Percentiles rank a stretch among this genome's conserved stretches.
Conservation (phyloP, 2,797 vertebrate genomes). For the Pampus argenteus region DNA sequence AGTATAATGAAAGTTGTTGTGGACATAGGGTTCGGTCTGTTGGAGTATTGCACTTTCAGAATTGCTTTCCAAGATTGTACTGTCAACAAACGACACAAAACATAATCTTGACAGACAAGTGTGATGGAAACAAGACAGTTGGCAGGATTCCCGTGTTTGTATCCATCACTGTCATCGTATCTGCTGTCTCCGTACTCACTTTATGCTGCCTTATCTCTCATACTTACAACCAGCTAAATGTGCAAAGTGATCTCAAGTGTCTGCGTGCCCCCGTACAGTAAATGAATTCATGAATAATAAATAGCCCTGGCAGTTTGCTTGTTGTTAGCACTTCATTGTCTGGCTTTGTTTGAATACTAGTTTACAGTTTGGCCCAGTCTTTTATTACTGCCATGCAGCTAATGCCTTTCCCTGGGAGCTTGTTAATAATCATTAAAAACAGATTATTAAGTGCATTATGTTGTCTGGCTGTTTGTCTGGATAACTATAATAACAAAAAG, state of each 20-base stretch:
- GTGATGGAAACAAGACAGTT: conserved; percentile 32
- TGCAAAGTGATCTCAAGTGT: conserved; percentile 71
- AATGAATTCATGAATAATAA: conserved; percentile 72
- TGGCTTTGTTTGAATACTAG: conserved; percentile 46
- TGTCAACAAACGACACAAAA: neutral
- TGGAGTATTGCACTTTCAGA: neutral
- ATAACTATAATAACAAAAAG: conserved; percentile 5
- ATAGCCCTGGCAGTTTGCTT: conserved; percentile 61
- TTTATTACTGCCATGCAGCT: neutral
- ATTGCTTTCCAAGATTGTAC: neutral
- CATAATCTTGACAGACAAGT: conserved; percentile 53
- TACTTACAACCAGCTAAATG: conserved; percentile 54
- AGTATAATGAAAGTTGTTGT: neutral
- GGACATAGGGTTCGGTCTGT: neutral
- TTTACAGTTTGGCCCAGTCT: conserved; percentile 16
- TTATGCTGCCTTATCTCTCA: conserved; percentile 46
- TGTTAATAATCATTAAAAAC: conserved; percentile 8
- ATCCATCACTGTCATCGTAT: neutral
- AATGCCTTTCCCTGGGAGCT: neutral
- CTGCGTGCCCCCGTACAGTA: conserved; percentile 36
- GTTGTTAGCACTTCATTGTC: conserved; percentile 51
- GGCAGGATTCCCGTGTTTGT: conserved; percentile 17
- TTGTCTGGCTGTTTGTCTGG: conserved; percentile 1
- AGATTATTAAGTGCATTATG: neutral
- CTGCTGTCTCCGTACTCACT: conserved; percentile 14